Percentiles rank a stretch among this genome's conserved stretches.
Conservation (phyloP, 2,888 invertebrate genomes). For the Lochmaea capreae region DNA sequence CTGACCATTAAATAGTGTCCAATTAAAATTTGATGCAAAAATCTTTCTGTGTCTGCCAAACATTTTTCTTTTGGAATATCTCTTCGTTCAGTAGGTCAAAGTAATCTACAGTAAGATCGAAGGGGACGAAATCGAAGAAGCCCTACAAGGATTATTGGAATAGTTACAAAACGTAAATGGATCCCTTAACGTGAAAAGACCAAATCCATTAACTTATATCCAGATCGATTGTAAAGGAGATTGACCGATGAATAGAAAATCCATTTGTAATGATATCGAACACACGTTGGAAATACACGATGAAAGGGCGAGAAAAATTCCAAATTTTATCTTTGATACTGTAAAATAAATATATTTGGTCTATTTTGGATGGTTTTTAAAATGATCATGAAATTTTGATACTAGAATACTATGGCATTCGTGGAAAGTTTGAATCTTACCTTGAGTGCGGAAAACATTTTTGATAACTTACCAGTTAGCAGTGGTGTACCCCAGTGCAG, state of each 20-base stretch:
- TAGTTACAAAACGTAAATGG: conserved; percentile 52
- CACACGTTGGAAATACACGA: conserved; percentile 53
- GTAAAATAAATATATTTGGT: not conserved
- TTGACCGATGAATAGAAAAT: conserved; percentile 65
- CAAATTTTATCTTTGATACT: not conserved
- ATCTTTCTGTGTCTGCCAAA: too few species aligned
- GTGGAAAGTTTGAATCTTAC: too few species aligned
- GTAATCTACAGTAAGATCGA: conserved; percentile 4
- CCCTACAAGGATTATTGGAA: conserved; percentile 41
- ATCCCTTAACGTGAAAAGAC: conserved; percentile 53
- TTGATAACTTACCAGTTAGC: too few species aligned
- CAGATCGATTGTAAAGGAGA: conserved; percentile 65
- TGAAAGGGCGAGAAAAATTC: conserved; percentile 32
- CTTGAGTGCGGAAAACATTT: too few species aligned
- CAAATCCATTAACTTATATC: conserved; percentile 62
- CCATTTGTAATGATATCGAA: conserved; percentile 65
- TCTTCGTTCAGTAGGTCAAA: not conserved
- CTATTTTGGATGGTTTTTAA: too few species aligned
- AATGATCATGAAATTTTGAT: too few species aligned
- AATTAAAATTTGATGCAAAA: too few species aligned
- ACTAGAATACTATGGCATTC: too few species aligned
- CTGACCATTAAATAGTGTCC: too few species aligned
- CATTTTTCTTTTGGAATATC: not conserved
- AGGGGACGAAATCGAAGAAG: conserved; percentile 30
- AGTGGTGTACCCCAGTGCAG: too few species aligned